These are phyloP conservation scores for Oryctolagus cuniculus DNA, from an alignment of 2,113 vertebrate species.

Conservation along the genomic window mOryCun1.1 NC_091449.1:39861501-39862000, in stretches of 20 bases:
- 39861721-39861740: slow-evolving; percentile 1
- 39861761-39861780: slow-evolving; percentile 19
- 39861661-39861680: slow-evolving; percentile 58
- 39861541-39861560: slow-evolving; percentile 52
- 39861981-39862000: slow-evolving; percentile 61
- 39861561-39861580: slow-evolving; percentile 65
- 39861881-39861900: slow-evolving; percentile 55
- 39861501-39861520: slow-evolving; percentile 25
- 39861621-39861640: slow-evolving; percentile 75
- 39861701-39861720: slow-evolving; percentile 49
- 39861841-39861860: background rate
- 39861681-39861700: slow-evolving; percentile 43
- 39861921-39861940: slow-evolving; percentile 55
- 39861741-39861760: slow-evolving; percentile 31
- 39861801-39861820: background rate
- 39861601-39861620: slow-evolving; percentile 68
- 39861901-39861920: slow-evolving; percentile 60
- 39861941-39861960: slow-evolving; percentile 65
- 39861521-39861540: slow-evolving; percentile 40
- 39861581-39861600: slow-evolving; percentile 67
- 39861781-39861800: slow-evolving; percentile 59
- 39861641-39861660: slow-evolving; percentile 80
- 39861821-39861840: slow-evolving; percentile 36
- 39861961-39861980: slow-evolving; percentile 63
- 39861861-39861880: slow-evolving; percentile 49